A percentile compares a stretch with the other conserved stretches of the same genome.
Conservation (phyloP, 2,888 invertebrate species). For the Cheilosia grossa region DNA sequence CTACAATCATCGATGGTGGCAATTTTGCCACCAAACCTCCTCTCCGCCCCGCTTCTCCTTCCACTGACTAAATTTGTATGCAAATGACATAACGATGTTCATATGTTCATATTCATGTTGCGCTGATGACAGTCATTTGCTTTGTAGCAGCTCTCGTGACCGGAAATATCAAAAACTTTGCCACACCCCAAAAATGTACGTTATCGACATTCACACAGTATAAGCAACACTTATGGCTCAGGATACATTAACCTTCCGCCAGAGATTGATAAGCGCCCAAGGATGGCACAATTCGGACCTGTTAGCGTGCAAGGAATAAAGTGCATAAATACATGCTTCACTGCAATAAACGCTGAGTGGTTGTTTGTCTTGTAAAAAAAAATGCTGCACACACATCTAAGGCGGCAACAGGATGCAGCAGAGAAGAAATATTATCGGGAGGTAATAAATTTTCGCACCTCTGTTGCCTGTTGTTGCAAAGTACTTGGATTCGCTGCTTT, state of each 20-base stretch:
- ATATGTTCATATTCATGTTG: slow-evolving; percentile 39
- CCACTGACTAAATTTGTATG: slow-evolving; percentile 28
- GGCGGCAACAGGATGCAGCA: neutral
- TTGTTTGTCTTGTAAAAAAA: slow-evolving; percentile 34
- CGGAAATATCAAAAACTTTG: slow-evolving; percentile 14
- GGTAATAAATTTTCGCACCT: slow-evolving; percentile 54
- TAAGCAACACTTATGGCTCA: slow-evolving; percentile 42
- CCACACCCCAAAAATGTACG: too few species aligned
- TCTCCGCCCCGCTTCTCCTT: neutral
- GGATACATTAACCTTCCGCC: slow-evolving; percentile 39
- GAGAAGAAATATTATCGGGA: neutral
- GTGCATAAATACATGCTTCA: slow-evolving; percentile 53
- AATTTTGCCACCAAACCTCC: neutral
- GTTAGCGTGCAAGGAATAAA: slow-evolving; percentile 23
- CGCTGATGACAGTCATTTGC: slow-evolving; percentile 18
- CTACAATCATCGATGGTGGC: slow-evolving; percentile 26
- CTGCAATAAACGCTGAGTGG: slow-evolving; percentile 56
- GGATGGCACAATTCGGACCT: slow-evolving; percentile 17
- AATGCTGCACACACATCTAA: neutral
- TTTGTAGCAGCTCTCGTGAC: neutral
- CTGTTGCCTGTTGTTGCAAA: slow-evolving; percentile 7
- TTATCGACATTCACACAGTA: too few species aligned
- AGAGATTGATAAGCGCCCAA: slow-evolving; percentile 12
- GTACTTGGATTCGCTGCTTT: slow-evolving; percentile 30
- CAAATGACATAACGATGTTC: slow-evolving; percentile 45